These are phyloP conservation scores for Acrossocheilus fasciatus DNA, from an alignment of 2,797 vertebrate species.

Conservation along the genomic window DNA sequence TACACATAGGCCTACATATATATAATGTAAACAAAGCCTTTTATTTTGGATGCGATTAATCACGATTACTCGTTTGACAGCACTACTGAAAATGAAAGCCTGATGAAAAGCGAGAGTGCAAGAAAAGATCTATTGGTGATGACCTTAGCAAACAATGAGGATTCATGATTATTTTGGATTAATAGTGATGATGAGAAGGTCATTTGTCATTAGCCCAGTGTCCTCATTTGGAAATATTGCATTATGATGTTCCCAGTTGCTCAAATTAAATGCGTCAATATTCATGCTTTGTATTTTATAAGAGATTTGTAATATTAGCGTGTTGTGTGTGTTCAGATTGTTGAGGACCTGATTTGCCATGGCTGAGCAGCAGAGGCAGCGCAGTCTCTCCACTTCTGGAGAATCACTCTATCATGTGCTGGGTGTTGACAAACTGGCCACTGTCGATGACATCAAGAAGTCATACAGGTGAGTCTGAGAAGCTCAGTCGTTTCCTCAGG, in stretches of 20 bases:
- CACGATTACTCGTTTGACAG: too few relatives aligned
- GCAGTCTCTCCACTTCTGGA: slow-evolving; percentile 96
- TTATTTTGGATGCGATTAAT: too few relatives aligned
- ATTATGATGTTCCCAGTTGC: not conserved
- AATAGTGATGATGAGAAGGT: not conserved
- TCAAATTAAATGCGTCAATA: not conserved
- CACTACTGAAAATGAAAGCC: not conserved
- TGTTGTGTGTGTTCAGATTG: slow-evolving; percentile 64
- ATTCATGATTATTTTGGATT: not conserved
- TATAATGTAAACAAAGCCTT: too few relatives aligned
- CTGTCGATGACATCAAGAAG: slow-evolving; percentile 95
- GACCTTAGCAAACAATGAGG: not conserved
- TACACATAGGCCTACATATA: too few relatives aligned
- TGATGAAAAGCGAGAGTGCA: not conserved
- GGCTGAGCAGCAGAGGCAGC: slow-evolving; percentile 97
- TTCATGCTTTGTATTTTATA: not conserved
- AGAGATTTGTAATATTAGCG: not conserved
- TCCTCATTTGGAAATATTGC: not conserved
- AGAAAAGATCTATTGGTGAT: not conserved
- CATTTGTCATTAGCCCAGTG: not conserved
- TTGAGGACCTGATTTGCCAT: slow-evolving; percentile 77
- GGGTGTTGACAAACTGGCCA: slow-evolving; percentile 94
- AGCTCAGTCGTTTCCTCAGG: not conserved
- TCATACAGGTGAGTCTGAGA: slow-evolving; percentile 90
- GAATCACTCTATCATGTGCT: slow-evolving; percentile 93